Percentiles rank a stretch among this genome's conserved stretches.
Conservation (phyloP, 2,888 invertebrate species). For the Eilema griseolum region DNA sequence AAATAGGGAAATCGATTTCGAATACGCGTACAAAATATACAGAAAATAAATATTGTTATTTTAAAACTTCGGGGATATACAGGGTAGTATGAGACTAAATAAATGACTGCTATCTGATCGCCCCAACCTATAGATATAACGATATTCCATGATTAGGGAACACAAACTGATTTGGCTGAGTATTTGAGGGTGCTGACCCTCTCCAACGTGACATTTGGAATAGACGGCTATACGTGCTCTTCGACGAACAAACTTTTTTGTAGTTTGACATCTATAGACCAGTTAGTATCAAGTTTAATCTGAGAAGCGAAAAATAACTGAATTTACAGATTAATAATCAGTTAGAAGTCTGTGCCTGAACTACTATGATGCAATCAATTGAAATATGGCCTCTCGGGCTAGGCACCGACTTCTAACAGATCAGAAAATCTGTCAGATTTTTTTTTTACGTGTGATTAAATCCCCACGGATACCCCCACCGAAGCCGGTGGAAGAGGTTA, state of each 20-base stretch:
- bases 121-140: neutral
- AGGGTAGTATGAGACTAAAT: neutral
- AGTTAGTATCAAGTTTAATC: neutral
- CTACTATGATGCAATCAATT: too few species aligned
- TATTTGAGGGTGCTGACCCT: neutral
- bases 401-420: too few species aligned
- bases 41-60: neutral
- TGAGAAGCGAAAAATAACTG: too few species aligned
- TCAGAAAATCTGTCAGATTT: too few species aligned
- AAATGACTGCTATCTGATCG: slow-evolving; percentile 4
- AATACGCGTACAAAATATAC: too few species aligned
- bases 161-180: neutral
- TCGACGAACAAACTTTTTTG: neutral
- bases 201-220: neutral
- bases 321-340: too few species aligned
- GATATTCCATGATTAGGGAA: slow-evolving; percentile 8
- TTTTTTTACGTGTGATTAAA: too few species aligned
- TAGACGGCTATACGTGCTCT: neutral
- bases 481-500: too few species aligned
- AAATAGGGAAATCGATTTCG: too few species aligned
- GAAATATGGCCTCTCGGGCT: too few species aligned
- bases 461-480: too few species aligned
- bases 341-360: too few species aligned
- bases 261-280: neutral
- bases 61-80: neutral